Evolutionary conservation across 2,888 invertebrate genomes (phyloP).

Genomic region (Tiphia femorata): DNA sequence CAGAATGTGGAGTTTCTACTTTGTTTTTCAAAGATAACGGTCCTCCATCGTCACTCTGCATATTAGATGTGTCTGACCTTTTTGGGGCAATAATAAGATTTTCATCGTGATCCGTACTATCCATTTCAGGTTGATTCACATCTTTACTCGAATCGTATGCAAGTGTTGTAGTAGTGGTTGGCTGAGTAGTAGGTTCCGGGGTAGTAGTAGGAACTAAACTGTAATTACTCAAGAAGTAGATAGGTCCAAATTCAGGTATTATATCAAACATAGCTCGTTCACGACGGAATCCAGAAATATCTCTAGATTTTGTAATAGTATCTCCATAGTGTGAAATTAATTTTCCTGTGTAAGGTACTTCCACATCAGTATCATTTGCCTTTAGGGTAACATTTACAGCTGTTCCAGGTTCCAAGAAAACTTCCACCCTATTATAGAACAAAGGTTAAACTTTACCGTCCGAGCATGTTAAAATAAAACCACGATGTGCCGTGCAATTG

Average conservation of each 20-base stretch:
- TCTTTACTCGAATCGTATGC: conserved; percentile 74
- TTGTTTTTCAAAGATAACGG: conserved; percentile 59
- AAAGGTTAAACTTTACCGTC: conserved; percentile 9
- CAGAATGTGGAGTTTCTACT: conserved; percentile 32
- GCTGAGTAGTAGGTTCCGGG: conserved; percentile 72
- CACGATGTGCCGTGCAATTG: too few species aligned
- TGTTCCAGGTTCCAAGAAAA: conserved; percentile 81
- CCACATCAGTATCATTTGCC: conserved; percentile 80
- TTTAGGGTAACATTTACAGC: conserved; percentile 85
- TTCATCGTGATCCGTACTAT: conserved; percentile 61
- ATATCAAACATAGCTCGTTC: conserved; percentile 80
- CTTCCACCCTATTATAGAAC: conserved; percentile 71
- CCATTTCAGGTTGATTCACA: conserved; percentile 62
- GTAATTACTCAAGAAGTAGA: conserved; percentile 82
- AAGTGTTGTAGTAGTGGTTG: conserved; percentile 68
- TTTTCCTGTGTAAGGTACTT: conserved; percentile 81
- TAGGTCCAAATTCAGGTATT: conserved; percentile 79
- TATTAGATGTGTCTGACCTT: conserved; percentile 63
- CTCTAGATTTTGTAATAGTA: conserved; percentile 72
- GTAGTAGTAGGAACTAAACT: conserved; percentile 84
- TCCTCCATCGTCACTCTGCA: conserved; percentile 65
- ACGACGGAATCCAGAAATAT: conserved; percentile 75
- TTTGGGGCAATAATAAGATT: conserved; percentile 64
- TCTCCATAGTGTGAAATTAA: conserved; percentile 80
- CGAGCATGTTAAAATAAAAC: too few species aligned